Conservation (phyloP, 2,113 vertebrate genomes). For the Colinus virginianus region DNA sequence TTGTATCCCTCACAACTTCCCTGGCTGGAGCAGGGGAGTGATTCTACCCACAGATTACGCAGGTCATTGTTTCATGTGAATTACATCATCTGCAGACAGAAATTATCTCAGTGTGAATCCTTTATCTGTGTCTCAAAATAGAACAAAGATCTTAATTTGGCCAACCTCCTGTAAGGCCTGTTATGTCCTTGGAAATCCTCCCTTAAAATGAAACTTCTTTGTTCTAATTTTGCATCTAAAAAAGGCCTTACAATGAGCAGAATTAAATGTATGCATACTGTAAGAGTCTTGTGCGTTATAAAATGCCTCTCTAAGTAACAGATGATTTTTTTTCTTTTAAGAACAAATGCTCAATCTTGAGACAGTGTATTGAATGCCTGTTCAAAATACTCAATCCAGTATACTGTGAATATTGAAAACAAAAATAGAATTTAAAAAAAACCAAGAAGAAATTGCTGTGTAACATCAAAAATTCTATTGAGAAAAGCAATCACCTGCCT, state of each 20-base stretch:
- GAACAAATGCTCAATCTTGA: not conserved
- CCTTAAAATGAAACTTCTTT: not conserved
- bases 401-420: not conserved
- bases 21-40: not conserved
- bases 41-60: not conserved
- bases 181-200: not conserved
- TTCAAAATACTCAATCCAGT: no score
- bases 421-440: not conserved
- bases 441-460: not conserved
- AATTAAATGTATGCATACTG: not conserved
- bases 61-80: not conserved
- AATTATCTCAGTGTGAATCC: not conserved
- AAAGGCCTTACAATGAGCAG: not conserved
- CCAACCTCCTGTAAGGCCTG: not conserved
- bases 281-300: not conserved
- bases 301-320: not conserved
- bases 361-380: not conserved
- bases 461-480: not conserved
- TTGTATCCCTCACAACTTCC: not conserved
- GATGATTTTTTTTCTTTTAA: not conserved
- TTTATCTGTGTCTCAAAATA: not conserved
- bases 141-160: constrained; percentile 7
- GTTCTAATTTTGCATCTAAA: not conserved
- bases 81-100: not conserved
- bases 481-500: not conserved